These are phyloP conservation scores for Brachystomella parvula DNA, from an alignment of 1,140 invertebrate genomes.

Conservation along the genomic window DNA sequence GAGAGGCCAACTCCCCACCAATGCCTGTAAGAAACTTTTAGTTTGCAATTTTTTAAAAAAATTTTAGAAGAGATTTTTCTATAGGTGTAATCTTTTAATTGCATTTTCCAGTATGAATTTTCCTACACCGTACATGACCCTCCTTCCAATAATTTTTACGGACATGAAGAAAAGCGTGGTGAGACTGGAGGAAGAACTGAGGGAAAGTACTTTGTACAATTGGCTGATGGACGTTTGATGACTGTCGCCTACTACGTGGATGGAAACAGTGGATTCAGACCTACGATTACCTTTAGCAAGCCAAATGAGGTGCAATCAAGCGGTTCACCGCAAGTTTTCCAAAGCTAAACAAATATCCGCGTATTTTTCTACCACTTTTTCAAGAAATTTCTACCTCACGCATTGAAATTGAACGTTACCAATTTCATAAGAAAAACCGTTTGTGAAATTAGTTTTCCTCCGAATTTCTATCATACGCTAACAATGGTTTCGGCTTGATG, in stretches of 20 bases:
- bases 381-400: too few species aligned
- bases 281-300: conserved; percentile 51
- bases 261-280: conserved; percentile 59
- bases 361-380: too few species aligned
- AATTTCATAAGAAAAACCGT: too few species aligned
- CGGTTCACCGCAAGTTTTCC: too few species aligned
- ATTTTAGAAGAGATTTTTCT: background rate
- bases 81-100: background rate
- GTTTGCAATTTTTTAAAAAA: background rate
- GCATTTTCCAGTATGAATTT: conserved; percentile 54
- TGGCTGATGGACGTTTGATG: conserved; percentile 61
- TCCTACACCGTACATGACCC: conserved; percentile 63
- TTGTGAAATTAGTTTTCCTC: too few species aligned
- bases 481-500: too few species aligned
- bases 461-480: too few species aligned
- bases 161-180: conserved; percentile 52
- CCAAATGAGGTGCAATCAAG: too few species aligned
- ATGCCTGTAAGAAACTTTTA: background rate
- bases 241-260: conserved; percentile 59
- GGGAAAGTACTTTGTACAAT: conserved; percentile 55
- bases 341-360: too few species aligned
- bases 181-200: conserved; percentile 52
- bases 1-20: background rate
- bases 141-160: conserved; percentile 55
- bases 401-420: too few species aligned